phyloP scores from a whole-genome alignment of 1,140 invertebrate species.

The Lepidurus packardi region DNA sequence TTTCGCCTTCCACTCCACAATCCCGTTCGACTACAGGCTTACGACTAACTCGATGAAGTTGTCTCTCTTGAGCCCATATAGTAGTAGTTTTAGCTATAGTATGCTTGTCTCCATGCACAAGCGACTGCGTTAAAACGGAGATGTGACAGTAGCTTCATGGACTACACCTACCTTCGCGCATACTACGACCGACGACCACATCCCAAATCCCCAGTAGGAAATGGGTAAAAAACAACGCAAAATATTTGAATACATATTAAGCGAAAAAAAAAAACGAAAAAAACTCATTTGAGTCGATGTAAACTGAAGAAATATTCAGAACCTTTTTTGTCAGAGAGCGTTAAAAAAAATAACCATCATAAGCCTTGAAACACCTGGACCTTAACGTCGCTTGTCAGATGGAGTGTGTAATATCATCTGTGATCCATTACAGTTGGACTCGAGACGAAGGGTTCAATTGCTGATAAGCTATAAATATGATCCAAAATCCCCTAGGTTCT shows the following conservation, averaged over 20 bases:
- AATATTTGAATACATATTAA: neutral
- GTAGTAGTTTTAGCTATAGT: neutral
- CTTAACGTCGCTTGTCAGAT: no score
- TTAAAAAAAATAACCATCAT: neutral
- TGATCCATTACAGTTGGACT: no score
- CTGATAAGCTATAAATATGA: no score
- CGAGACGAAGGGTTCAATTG: no score
- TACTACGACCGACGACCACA: neutral
- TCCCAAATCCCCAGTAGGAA: neutral
- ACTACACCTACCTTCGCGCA: conserved; percentile 8
- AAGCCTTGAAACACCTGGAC: conserved; percentile 19
- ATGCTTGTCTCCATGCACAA: neutral
- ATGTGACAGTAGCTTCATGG: conserved; percentile 5
- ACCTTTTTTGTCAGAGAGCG: no score
- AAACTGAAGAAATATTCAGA: no score
- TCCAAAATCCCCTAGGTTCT: no score
- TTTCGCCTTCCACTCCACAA: conserved; percentile 6
- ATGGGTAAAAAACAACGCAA: neutral
- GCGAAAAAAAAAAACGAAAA: neutral
- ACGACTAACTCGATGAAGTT: conserved; percentile 15
- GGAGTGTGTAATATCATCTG: no score
- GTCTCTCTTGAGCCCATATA: conserved; percentile 18
- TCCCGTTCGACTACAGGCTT: conserved; percentile 18
- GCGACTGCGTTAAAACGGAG: conserved; percentile 17
- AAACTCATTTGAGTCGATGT: neutral